These are phyloP conservation scores for Megaceryle alcyon DNA, from an alignment of 2,797 vertebrate species.

Conservation along the genomic window DNA sequence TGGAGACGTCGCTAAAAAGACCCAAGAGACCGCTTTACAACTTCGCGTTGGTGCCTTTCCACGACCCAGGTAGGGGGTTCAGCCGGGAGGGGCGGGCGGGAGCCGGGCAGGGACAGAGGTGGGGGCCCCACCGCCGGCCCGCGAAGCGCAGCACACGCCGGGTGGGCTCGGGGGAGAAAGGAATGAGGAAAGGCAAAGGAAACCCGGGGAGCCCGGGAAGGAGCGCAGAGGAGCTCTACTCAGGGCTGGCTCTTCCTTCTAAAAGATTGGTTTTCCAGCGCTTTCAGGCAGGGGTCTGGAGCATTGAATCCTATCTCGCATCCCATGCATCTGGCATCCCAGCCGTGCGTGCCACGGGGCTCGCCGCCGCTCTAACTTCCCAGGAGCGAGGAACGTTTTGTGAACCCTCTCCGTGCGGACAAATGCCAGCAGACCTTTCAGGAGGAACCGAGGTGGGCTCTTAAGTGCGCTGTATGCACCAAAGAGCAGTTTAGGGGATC, in stretches of 20 bases:
- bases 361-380: background rate
- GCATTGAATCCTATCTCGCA: background rate
- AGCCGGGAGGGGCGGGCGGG: background rate
- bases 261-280: background rate
- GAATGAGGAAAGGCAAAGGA: too few species aligned
- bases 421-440: background rate
- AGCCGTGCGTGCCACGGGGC: background rate
- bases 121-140: too few species aligned
- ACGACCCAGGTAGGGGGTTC: conserved; percentile 90
- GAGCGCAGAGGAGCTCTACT: background rate
- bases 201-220: background rate
- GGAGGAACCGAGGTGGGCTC: background rate
- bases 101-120: background rate
- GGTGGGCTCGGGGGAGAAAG: background rate
- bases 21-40: conserved; percentile 92
- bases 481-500: background rate
- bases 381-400: too few species aligned
- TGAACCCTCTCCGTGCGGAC: background rate
- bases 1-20: conserved; percentile 95
- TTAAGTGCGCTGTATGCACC: fast-evolving
- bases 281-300: background rate
- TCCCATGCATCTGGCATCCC: background rate
- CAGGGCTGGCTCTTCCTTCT: background rate
- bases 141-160: background rate
- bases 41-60: conserved; percentile 96